Conservation (phyloP, 2,113 vertebrate genomes). For the Mesocricetus auratus region DNA sequence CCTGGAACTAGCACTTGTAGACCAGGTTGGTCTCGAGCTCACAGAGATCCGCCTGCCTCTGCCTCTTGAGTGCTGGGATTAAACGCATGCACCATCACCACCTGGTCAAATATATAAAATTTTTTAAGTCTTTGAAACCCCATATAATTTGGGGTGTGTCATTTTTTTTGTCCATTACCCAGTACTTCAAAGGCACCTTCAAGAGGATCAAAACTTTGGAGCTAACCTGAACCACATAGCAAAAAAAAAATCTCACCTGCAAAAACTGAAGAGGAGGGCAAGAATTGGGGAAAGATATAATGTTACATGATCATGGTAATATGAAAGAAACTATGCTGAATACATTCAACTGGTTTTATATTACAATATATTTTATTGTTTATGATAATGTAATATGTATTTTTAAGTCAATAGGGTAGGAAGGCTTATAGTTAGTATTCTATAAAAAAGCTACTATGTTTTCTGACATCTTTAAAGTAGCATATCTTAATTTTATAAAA, state of each 20-base stretch:
- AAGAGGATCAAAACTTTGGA: background rate
- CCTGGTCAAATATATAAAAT: background rate
- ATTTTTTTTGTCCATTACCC: too few species aligned
- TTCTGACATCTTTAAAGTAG: background rate
- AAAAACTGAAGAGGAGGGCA: background rate
- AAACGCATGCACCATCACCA: too few species aligned
- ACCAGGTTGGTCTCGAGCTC: too few species aligned
- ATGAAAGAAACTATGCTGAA: background rate
- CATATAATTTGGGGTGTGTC: too few species aligned
- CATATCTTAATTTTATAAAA: background rate
- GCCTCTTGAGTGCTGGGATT: too few species aligned
- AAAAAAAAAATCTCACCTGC: background rate
- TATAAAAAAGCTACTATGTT: background rate
- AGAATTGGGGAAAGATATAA: too few species aligned
- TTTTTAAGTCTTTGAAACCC: background rate
- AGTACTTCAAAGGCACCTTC: background rate
- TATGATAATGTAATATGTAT: background rate
- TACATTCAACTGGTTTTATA: background rate
- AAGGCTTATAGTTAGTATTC: background rate
- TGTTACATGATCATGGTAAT: background rate
- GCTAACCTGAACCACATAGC: accelerated
- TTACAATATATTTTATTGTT: background rate
- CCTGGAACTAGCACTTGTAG: too few species aligned
- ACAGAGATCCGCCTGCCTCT: too few species aligned
- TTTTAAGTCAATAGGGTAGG: background rate